Evolutionary conservation across 92 coral and sea anemone species (phyloP).

Genomic region (Nematostella vectensis): DNA sequence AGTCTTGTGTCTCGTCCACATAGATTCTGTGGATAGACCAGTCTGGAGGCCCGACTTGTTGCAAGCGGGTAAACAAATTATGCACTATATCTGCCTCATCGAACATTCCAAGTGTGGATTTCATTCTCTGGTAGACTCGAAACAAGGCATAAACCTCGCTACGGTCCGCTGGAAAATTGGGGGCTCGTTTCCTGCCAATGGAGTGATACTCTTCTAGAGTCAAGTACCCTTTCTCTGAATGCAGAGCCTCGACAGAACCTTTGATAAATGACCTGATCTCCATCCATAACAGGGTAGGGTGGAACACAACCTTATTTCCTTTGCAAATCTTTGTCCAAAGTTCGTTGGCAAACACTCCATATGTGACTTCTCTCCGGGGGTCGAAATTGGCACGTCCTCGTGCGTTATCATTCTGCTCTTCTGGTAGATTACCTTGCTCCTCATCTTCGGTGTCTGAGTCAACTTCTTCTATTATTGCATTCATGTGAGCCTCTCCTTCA

Average conservation of each 20-base stretch:
- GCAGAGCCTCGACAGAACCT: constrained; percentile 86
- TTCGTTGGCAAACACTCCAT: constrained; percentile 66
- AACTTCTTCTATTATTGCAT: constrained; percentile 52
- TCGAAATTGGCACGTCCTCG: constrained; percentile 23
- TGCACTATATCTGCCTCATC: constrained; percentile 90
- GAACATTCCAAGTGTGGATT: constrained; percentile 50
- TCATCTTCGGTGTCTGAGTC: constrained; percentile 58
- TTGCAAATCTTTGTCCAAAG: constrained; percentile 86
- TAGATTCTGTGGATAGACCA: constrained; percentile 92
- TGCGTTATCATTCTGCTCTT: constrained; percentile 12
- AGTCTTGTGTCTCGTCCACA: constrained; percentile 97
- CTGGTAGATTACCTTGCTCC: constrained; percentile 25
- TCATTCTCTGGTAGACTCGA: constrained; percentile 53
- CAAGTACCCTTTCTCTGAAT: constrained; percentile 49
- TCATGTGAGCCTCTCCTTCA: constrained; percentile 69
- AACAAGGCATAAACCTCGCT: constrained; percentile 55
- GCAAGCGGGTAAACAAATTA: constrained; percentile 73
- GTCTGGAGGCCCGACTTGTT: constrained; percentile 36
- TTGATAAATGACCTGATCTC: constrained; percentile 94
- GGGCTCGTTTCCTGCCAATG: constrained; percentile 85
- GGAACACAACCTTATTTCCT: constrained; percentile 55
- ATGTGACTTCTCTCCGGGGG: constrained; percentile 84
- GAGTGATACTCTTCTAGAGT: constrained; percentile 58
- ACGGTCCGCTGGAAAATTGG: constrained; percentile 83
- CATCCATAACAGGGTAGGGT: constrained; percentile 94